A percentile compares a stretch with the other conserved stretches of the same genome.
Conservation (phyloP, 2,888 invertebrate genomes). For the Dicyrtoma fusca region DNA sequence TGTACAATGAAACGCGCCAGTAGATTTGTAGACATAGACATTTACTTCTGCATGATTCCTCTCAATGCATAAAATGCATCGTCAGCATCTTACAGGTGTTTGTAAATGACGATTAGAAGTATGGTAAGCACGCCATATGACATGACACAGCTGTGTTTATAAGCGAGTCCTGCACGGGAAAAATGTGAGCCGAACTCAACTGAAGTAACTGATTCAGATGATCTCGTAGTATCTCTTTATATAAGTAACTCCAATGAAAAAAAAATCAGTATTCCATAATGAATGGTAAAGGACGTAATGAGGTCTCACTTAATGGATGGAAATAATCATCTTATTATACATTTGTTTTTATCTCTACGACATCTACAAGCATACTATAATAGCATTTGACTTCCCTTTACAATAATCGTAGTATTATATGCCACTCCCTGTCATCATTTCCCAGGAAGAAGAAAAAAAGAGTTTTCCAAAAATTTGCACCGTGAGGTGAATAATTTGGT, state of each 20-base stretch:
- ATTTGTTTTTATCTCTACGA: background rate
- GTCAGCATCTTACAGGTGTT: no score
- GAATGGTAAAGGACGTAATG: slow-evolving; percentile 21
- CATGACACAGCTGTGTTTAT: no score
- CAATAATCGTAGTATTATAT: background rate
- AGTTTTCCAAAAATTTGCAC: background rate
- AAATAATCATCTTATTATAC: slow-evolving; percentile 4
- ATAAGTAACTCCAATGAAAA: background rate
- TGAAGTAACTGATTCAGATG: no score
- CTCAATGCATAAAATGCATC: no score
- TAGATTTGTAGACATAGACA: no score
- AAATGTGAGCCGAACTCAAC: no score
- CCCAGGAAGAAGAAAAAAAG: background rate
- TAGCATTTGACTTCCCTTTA: background rate
- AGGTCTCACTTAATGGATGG: slow-evolving; percentile 24
- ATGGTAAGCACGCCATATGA: no score
- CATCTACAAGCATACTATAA: background rate
- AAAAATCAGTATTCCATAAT: no score
- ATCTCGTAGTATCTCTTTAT: background rate
- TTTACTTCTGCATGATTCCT: no score
- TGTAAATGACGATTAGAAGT: no score
- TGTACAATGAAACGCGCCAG: no score
- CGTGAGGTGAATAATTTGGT: background rate
- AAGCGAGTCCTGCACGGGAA: no score
- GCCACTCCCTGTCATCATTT: background rate